These are phyloP conservation scores for Sinhomidia bicolor DNA, from an alignment of 2,888 invertebrate genomes.

Conservation along the genomic window DNA sequence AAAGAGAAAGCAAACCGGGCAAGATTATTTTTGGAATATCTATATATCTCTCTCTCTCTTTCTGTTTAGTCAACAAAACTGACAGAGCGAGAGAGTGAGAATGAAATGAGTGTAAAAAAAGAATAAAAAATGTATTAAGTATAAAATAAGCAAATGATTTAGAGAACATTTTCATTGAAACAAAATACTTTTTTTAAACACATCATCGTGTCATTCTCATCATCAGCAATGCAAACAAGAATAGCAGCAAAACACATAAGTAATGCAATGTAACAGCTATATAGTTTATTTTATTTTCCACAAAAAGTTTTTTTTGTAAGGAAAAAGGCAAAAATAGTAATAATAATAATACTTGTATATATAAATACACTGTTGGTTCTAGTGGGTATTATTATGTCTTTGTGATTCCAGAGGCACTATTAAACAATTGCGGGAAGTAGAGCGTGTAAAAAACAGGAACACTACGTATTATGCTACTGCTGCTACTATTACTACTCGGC, in stretches of 20 bases:
- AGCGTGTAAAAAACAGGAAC: constrained; percentile 54
- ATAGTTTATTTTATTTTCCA: no score
- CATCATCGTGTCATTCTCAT: constrained; percentile 38
- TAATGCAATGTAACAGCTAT: no score
- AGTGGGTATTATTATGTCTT: constrained; percentile 35
- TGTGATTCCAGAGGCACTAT: constrained; percentile 44
- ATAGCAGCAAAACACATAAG: constrained; percentile 13
- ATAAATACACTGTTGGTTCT: constrained; percentile 1
- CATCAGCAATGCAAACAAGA: neutral
- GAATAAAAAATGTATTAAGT: constrained; percentile 32
- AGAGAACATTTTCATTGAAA: constrained; percentile 49
- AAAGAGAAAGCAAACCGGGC: neutral
- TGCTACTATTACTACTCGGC: no score
- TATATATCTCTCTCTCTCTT: no score
- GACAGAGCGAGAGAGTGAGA: constrained; percentile 44
- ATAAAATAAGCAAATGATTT: constrained; percentile 58
- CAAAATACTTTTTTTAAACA: constrained; percentile 51
- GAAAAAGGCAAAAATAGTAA: neutral
- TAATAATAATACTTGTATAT: neutral
- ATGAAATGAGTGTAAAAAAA: constrained; percentile 44
- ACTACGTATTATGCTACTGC: constrained; percentile 38
- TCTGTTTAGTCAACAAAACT: constrained; percentile 34
- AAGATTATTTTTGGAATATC: neutral
- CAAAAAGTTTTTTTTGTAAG: constrained; percentile 14
- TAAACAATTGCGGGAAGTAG: constrained; percentile 58